Evolutionary conservation across 1,140 invertebrate genomes (phyloP), one percentile per base, ranked within the genome.

Genomic region (Meloidogyne floridensis): DNA sequence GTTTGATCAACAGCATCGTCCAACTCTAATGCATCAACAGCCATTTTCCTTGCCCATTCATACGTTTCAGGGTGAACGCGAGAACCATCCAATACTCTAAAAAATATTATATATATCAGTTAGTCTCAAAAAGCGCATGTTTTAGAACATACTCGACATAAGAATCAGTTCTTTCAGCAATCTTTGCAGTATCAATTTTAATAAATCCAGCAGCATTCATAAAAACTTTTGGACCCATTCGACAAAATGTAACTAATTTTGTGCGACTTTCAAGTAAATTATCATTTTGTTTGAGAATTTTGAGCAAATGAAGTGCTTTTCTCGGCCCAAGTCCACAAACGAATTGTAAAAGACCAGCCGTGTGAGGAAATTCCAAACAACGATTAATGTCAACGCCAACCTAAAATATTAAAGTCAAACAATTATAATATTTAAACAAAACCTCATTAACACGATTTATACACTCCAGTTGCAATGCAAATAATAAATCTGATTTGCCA

Each of bases 21-120:
- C 85, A 98, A 98, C 86, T 99, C 98, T 11, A 99, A 91, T 8
- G 98, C 98, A 92, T 99, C 98, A 0, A 98, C 96, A 4, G 97
- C 98, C 97, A 99, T 99, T 92, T 99, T 99, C 32, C 96, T 91
- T 0, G 98, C 98, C 97, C 97, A 98, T 90, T 99, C 97, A 87
- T 99, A 99, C 0, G 87, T 89, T 91, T 99, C 98, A 0, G 97
- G 97, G 92, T 99, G 98, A 0, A 99, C 96, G 83, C 98, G 92
- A 0, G 98, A 98, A 0, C 96, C 96, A 90, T 99, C 98, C 5
- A 99, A 91, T 0, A 98, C 95, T 8, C 77, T 79, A 72, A 42
- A n/a, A 8, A 18, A 73, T 42, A 42, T 11, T 32, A 42, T 42
- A 4, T 54, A 77, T 78, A 65, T 56, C 4, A 8, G 20, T 43